phyloP scores from a whole-genome alignment of 1,140 invertebrate species.

The Drepana arcuata region DNA sequence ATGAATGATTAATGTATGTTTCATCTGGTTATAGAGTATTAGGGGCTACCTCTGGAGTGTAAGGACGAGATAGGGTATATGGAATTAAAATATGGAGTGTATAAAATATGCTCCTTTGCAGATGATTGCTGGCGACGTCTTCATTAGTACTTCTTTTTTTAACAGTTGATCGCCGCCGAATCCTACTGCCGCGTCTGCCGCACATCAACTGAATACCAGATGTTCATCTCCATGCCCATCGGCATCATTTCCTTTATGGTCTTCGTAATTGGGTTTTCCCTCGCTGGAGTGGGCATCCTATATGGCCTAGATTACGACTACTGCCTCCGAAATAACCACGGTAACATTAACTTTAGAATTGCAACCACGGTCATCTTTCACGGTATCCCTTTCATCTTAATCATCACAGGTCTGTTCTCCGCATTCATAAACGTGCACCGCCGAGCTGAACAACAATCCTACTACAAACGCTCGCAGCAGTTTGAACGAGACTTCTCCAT shows the following conservation, averaged over 20 bases:
- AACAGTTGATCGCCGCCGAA: slow-evolving; percentile 77
- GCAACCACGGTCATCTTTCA: slow-evolving; percentile 73
- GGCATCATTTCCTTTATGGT: slow-evolving; percentile 12
- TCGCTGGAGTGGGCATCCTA: slow-evolving; percentile 27
- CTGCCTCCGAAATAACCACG: slow-evolving; percentile 67
- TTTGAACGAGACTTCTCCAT: slow-evolving; percentile 77
- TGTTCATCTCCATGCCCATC: slow-evolving; percentile 50
- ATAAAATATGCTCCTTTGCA: no score
- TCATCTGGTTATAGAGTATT: no score
- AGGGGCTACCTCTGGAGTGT: no score
- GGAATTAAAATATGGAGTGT: no score
- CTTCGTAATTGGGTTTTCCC: slow-evolving; percentile 6
- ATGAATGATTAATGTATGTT: no score
- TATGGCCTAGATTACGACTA: slow-evolving; percentile 72
- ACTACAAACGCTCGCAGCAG: slow-evolving; percentile 76
- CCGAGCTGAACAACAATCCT: slow-evolving; percentile 59
- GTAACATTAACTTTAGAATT: slow-evolving; percentile 68
- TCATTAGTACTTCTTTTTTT: slow-evolving; percentile 57
- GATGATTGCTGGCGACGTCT: no score
- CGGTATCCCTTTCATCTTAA: slow-evolving; percentile 69
- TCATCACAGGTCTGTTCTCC: slow-evolving; percentile 68
- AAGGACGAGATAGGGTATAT: no score
- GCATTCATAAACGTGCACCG: slow-evolving; percentile 53
- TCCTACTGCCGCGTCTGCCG: slow-evolving; percentile 76
- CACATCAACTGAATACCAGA: slow-evolving; percentile 66